These are phyloP conservation scores for Mimumesa dahlbomi DNA, from an alignment of 2,888 invertebrate species.

Conservation along the genomic window DNA sequence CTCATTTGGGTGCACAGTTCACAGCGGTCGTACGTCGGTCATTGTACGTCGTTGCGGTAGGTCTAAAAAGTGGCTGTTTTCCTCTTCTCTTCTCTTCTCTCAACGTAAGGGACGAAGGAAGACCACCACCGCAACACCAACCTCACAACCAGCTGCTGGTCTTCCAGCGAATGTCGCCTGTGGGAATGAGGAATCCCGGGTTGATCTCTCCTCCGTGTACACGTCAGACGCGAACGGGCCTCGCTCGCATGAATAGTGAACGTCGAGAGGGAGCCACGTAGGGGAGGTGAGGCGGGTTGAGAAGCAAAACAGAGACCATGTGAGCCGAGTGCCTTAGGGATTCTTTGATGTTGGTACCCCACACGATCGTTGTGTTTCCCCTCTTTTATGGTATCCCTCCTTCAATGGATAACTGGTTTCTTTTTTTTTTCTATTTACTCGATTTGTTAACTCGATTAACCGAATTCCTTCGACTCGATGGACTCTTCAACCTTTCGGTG, in stretches of 20 bases:
- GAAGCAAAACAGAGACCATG: slow-evolving; percentile 60
- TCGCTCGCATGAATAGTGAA: slow-evolving; percentile 23
- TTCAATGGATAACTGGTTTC: no score
- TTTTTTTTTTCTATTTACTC: neutral
- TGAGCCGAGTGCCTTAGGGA: slow-evolving; percentile 36
- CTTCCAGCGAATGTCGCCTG: neutral
- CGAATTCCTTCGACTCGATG: no score
- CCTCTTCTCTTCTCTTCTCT: no score
- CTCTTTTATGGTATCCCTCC: neutral
- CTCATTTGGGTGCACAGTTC: slow-evolving; percentile 7
- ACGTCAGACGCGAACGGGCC: slow-evolving; percentile 31
- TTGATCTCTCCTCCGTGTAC: slow-evolving; percentile 22
- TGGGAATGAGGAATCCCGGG: slow-evolving; percentile 2
- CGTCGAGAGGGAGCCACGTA: slow-evolving; percentile 53
- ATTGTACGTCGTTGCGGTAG: slow-evolving; percentile 1
- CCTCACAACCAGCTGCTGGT: no score
- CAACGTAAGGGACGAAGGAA: no score
- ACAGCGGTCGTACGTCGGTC: neutral
- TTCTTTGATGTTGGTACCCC: slow-evolving; percentile 9
- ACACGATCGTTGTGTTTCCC: neutral
- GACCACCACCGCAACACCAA: no score
- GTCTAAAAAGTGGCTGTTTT: neutral
- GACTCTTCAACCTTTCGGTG: neutral
- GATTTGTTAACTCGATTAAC: no score
- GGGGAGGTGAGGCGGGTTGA: slow-evolving; percentile 31